A percentile compares a stretch with the other conserved stretches of the same genome.
Evolutionary conservation across 1,140 invertebrate genomes (phyloP).

Genomic region (Drosophila biarmipes): DNA sequence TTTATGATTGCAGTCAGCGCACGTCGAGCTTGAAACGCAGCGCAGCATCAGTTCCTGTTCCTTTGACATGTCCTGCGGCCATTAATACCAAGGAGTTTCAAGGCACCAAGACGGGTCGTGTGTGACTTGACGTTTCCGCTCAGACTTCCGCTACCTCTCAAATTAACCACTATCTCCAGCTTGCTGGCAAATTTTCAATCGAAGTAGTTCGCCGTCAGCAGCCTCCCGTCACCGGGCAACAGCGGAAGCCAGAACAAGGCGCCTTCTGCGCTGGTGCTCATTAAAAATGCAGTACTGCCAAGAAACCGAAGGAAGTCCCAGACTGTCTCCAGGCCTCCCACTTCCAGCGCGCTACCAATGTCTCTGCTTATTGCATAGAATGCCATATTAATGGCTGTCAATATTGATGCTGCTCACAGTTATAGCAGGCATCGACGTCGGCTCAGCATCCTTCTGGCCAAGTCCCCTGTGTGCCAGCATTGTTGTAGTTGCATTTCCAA

Average conservation of each 20-base stretch:
- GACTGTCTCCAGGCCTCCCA: neutral
- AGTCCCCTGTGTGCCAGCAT: conserved; percentile 4
- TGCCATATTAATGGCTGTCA: conserved; percentile 59
- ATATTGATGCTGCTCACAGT: conserved; percentile 57
- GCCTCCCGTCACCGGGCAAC: conserved; percentile 44
- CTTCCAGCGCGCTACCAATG: conserved; percentile 7
- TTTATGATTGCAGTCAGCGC: conserved; percentile 72
- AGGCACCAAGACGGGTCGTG: conserved; percentile 27
- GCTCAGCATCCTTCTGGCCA: conserved; percentile 1
- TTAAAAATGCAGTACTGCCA: conserved; percentile 64
- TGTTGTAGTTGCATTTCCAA: conserved; percentile 1
- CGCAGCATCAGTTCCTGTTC: conserved; percentile 72
- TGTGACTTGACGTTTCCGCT: conserved; percentile 59
- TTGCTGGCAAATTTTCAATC: conserved; percentile 60
- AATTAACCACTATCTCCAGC: conserved; percentile 52
- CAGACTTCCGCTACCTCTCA: conserved; percentile 50
- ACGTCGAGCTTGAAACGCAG: conserved; percentile 57
- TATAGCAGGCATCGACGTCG: conserved; percentile 19
- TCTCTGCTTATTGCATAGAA: conserved; percentile 59
- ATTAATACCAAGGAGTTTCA: conserved; percentile 50
- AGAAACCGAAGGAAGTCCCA: conserved; percentile 19
- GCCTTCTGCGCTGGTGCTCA: conserved; percentile 63
- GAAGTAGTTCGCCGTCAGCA: conserved; percentile 63
- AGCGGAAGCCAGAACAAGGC: conserved; percentile 51
- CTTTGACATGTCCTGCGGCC: conserved; percentile 70